A percentile compares a stretch with the other conserved stretches of the same genome.
Evolutionary conservation across 2,113 vertebrate species (phyloP).

Genomic region (Climacteris rufus): DNA sequence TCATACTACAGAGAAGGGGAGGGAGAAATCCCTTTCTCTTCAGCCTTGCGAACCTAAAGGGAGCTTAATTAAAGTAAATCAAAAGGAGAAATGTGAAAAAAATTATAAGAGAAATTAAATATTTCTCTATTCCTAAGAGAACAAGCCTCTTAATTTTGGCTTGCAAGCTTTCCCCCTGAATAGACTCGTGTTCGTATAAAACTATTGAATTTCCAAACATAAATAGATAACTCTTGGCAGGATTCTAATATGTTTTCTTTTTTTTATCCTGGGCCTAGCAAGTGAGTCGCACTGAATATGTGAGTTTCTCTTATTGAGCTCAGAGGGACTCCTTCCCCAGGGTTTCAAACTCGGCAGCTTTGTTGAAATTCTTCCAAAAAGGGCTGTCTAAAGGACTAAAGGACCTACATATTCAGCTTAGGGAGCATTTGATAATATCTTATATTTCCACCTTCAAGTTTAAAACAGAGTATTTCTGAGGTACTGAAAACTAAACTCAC

Average conservation of each 20-base stretch:
- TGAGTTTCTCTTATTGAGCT: not conserved
- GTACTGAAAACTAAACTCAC: not conserved
- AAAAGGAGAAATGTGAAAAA: slow-evolving; percentile 2
- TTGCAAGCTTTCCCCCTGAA: not conserved
- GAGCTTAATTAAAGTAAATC: slow-evolving; percentile 11
- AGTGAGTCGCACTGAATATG: not conserved
- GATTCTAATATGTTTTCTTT: not conserved
- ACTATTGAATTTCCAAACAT: not conserved
- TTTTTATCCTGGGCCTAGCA: not conserved
- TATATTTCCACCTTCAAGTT: not conserved
- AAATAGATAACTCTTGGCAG: not conserved
- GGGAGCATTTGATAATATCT: not conserved
- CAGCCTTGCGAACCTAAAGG: not conserved
- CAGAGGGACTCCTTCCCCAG: not conserved
- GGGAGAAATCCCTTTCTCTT: not conserved
- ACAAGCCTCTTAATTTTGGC: not conserved
- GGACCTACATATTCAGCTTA: too few relatives aligned
- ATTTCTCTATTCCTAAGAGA: not conserved
- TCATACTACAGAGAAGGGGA: not conserved
- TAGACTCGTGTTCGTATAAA: not conserved
- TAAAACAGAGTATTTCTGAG: not conserved
- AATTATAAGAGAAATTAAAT: not conserved
- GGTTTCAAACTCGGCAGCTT: not conserved
- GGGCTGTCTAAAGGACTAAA: not conserved
- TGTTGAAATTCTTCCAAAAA: not conserved